Conservation (phyloP, 2,888 invertebrate species). For the Hemistola chrysoprasaria region DNA sequence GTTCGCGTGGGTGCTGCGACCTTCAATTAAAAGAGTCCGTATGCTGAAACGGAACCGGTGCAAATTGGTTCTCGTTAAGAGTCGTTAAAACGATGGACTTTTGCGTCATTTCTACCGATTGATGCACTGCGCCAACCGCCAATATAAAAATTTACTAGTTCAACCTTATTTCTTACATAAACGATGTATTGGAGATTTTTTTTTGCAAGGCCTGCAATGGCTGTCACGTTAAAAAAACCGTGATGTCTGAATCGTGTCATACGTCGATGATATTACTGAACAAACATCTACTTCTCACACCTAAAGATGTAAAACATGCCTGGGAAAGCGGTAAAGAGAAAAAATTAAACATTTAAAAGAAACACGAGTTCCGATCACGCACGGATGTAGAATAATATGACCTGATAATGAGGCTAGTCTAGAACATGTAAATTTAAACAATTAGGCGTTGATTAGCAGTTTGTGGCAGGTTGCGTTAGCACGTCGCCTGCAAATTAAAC, state of each 20-base stretch:
- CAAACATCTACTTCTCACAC: constrained; percentile 7
- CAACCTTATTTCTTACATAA: constrained; percentile 33
- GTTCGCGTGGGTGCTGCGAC: constrained; percentile 62
- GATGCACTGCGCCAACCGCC: constrained; percentile 56
- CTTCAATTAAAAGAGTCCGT: constrained; percentile 60
- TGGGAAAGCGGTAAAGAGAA: constrained; percentile 2
- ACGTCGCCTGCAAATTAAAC: constrained; percentile 42
- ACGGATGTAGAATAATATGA: background rate
- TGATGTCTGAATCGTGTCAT: too few relatives aligned
- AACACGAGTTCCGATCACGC: too few relatives aligned
- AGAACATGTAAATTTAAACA: constrained; percentile 32
- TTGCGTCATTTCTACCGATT: constrained; percentile 47
- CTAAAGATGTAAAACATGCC: constrained; percentile 16
- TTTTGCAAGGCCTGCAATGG: too few relatives aligned
- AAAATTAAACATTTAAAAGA: constrained; percentile 17
- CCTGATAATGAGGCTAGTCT: background rate
- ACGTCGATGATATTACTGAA: constrained; percentile 29
- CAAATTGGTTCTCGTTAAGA: constrained; percentile 48
- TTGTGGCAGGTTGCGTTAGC: constrained; percentile 31
- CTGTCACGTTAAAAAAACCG: too few relatives aligned
- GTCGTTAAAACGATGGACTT: constrained; percentile 20
- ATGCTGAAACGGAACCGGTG: constrained; percentile 51
- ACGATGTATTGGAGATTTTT: constrained; percentile 39
- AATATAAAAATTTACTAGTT: constrained; percentile 41
- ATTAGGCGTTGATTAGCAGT: constrained; percentile 41